Percentiles rank a stretch among this genome's conserved stretches.
Conservation (phyloP, 30 jellyfish, hydroid and myxozoan genomes). For the Cassiopea andromeda region DNA sequence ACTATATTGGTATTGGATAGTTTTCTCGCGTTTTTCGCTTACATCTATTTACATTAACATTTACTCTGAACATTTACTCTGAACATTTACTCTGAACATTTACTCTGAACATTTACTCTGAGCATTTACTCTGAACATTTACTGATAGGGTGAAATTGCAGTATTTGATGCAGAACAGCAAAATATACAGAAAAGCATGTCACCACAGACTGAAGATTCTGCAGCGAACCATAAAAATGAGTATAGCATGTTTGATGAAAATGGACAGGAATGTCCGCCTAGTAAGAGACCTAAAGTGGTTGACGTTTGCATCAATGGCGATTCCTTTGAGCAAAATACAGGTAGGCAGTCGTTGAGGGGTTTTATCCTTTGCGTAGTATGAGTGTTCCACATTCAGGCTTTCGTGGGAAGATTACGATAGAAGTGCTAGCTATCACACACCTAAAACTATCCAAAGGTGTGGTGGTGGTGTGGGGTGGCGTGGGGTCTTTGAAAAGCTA, state of each 20-base stretch:
- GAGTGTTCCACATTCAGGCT: too few species aligned
- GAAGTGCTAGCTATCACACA: too few species aligned
- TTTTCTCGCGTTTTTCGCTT: too few species aligned
- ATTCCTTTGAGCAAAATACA: constrained; percentile 69
- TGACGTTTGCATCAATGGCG: constrained; percentile 90
- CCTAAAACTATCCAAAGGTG: too few species aligned
- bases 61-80: too few species aligned
- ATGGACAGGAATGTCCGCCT: constrained; percentile 51
- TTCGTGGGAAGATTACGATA: too few species aligned
- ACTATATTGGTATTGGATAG: too few species aligned
- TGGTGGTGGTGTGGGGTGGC: too few species aligned
- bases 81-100: background rate
- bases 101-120: too few species aligned
- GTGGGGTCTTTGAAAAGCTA: too few species aligned
- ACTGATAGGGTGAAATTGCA: constrained; percentile 64
- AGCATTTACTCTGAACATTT: background rate
- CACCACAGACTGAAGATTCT: constrained; percentile 36
- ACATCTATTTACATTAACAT: too few species aligned
- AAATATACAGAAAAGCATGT: constrained; percentile 16
- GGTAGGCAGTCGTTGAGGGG: constrained; percentile 1
- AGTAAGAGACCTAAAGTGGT: constrained; percentile 75
- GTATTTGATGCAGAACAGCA: constrained; percentile 72
- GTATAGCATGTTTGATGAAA: background rate
- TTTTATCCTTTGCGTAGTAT: too few species aligned
- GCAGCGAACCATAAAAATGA: background rate